phyloP scores from a whole-genome alignment of 2,888 invertebrate genomes.

The Matsumyia berberina region DNA sequence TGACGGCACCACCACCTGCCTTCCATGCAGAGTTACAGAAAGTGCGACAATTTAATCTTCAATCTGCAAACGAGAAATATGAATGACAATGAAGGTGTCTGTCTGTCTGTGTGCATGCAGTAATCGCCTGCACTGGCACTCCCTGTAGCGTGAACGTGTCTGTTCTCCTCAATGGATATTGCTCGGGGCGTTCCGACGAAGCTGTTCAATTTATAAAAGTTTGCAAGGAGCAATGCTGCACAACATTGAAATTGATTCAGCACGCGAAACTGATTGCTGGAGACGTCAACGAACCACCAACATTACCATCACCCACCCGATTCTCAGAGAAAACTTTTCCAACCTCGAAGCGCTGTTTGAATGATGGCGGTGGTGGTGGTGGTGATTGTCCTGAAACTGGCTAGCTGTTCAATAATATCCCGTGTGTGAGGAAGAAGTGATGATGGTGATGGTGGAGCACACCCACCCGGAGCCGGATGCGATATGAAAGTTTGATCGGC shows the following conservation, averaged over 20 bases:
- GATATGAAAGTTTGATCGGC: slow-evolving; percentile 69
- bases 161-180: slow-evolving; percentile 54
- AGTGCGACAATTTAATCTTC: slow-evolving; percentile 64
- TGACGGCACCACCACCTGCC: not conserved
- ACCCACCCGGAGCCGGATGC: slow-evolving; percentile 42
- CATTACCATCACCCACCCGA: slow-evolving; percentile 6
- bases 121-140: slow-evolving; percentile 50
- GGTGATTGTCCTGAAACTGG: slow-evolving; percentile 29
- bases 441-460: slow-evolving; percentile 39
- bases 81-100: slow-evolving; percentile 56
- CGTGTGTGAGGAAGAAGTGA: slow-evolving; percentile 24
- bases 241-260: slow-evolving; percentile 70
- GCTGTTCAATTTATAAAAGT: slow-evolving; percentile 69
- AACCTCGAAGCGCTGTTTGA: slow-evolving; percentile 41
- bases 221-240: slow-evolving; percentile 65
- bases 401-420: slow-evolving; percentile 56
- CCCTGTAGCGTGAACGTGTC: slow-evolving; percentile 55
- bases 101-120: not conserved
- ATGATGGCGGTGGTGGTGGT: slow-evolving; percentile 10
- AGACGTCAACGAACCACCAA: slow-evolving; percentile 67
- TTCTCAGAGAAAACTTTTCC: slow-evolving; percentile 46
- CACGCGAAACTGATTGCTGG: slow-evolving; percentile 71
- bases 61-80: slow-evolving; percentile 64
- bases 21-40: slow-evolving; percentile 3
- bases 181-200: slow-evolving; percentile 42